phyloP scores from a whole-genome alignment of 2,888 invertebrate genomes.

The Harpagoxenus sublaevis region DNA sequence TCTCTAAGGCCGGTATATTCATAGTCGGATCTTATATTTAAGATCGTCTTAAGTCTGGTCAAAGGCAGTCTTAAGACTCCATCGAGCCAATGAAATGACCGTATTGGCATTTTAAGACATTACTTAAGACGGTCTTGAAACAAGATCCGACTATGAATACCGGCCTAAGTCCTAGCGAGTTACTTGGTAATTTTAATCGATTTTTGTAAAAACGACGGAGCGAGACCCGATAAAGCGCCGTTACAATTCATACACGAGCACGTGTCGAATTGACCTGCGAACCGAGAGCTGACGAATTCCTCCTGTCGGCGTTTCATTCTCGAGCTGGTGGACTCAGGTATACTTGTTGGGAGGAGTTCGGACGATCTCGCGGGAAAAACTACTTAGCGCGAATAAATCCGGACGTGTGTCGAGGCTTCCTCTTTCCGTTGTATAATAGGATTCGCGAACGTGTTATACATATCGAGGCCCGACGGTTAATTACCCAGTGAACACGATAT shows the following conservation, averaged over 20 bases:
- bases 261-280: constrained; percentile 6
- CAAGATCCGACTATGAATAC: no score
- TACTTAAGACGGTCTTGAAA: no score
- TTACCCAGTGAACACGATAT: no score
- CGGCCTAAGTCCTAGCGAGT: constrained; percentile 72
- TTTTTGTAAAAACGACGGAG: constrained; percentile 67
- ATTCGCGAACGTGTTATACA: not conserved
- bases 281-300: not conserved
- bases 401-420: constrained; percentile 22
- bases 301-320: constrained; percentile 22
- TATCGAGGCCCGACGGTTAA: no score
- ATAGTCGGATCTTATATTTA: no score
- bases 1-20: constrained; percentile 66
- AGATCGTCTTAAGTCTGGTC: no score
- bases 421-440: constrained; percentile 23
- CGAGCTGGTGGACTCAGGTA: constrained; percentile 11
- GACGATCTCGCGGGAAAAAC: not conserved
- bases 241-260: constrained; percentile 5
- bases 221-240: constrained; percentile 4
- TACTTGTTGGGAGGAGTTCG: constrained; percentile 4
- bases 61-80: no score
- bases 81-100: no score
- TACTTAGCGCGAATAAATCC: not conserved
- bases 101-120: no score
- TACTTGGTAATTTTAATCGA: constrained; percentile 75